Base-by-base conservation (phyloP, 2,113 vertebrate species). In the Pimephales promelas region DNA sequence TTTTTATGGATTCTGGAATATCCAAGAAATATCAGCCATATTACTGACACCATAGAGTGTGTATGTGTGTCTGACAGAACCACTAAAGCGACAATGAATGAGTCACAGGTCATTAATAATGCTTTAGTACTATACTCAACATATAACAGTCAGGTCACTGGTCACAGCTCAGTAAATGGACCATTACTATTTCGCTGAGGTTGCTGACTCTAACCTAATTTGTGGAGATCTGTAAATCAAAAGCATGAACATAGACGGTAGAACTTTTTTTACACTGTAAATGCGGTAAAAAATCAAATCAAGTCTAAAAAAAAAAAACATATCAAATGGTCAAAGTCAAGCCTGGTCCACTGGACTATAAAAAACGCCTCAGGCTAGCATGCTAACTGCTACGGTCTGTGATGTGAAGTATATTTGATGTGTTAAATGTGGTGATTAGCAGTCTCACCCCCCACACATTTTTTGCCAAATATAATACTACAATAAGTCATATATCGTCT, bases 91-190 rank as follows among this genome's bases (percentile, higher is more conserved):
- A 31, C 16, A 72, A 34, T 34, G 59, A 43, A 31, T 62, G 26
- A 78, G 43, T 83, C 59, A 72, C 31, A 13, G 10, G 59, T 85
- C 52, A 77, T 76, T 77, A 77, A 83, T 76, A 43, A 77, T 74
- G 74, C 79, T 76, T 75, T 34, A 28, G 24, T 20, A 75, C 28
- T 75, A 28, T 34, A 54, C 47, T 34, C 47, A 75, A 54, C 72
- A 54, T 20, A 34, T 75, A 75, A 75, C 24, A 54, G 13, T 40
- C 72, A 75, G 72, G 72, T 75, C 72, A 75, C 72, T 75, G 72
- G 45, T 75, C 47, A 75, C 72, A 54, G 47, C 24, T 49, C 6
- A 75, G 72, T 10, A 54, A 52, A 54, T 28, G 26, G 26, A 75
- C 24, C 45, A 74, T 18, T 54, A 47, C 45, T 52, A 49, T 54